phyloP scores from a whole-genome alignment of 2,888 invertebrate genomes.

The Crocallis elinguaria region DNA sequence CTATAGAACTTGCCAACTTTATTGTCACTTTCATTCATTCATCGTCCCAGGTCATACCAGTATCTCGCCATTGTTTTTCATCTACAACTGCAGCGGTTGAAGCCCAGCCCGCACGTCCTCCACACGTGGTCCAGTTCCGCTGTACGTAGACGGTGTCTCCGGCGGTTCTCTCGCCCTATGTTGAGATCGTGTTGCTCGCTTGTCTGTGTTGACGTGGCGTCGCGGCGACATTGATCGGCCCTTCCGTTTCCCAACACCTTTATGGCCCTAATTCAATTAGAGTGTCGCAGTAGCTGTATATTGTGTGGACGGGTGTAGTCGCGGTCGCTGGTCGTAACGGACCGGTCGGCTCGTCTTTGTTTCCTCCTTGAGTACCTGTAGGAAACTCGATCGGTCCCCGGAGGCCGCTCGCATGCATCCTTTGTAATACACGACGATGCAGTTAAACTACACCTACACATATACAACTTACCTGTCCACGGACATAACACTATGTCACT shows the following conservation, averaged over 20 bases:
- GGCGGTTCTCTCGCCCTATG: background rate
- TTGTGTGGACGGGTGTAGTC: slow-evolving; percentile 5
- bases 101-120: slow-evolving; percentile 16
- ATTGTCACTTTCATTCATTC: background rate
- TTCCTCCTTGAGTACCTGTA: slow-evolving; percentile 18
- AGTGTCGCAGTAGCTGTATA: background rate
- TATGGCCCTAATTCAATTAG: slow-evolving; percentile 35
- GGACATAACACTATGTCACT: slow-evolving; percentile 1
- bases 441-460: slow-evolving; percentile 1
- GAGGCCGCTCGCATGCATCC: slow-evolving; percentile 29
- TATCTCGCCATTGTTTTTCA: background rate
- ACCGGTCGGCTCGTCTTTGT: slow-evolving; percentile 31
- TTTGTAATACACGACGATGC: slow-evolving; percentile 1
- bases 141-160: background rate
- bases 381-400: slow-evolving; percentile 32
- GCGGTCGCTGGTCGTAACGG: slow-evolving; percentile 32
- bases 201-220: slow-evolving; percentile 2
- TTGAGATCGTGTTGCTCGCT: slow-evolving; percentile 13
- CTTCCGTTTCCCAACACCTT: slow-evolving; percentile 25
- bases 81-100: background rate
- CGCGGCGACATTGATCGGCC: slow-evolving; percentile 21
- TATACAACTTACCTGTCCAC: background rate
- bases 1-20: background rate
- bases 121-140: slow-evolving; percentile 16
- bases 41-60: background rate